Evolutionary conservation across 2,797 vertebrate species (phyloP).

Genomic region (Coranthus polyacanthus): DNA sequence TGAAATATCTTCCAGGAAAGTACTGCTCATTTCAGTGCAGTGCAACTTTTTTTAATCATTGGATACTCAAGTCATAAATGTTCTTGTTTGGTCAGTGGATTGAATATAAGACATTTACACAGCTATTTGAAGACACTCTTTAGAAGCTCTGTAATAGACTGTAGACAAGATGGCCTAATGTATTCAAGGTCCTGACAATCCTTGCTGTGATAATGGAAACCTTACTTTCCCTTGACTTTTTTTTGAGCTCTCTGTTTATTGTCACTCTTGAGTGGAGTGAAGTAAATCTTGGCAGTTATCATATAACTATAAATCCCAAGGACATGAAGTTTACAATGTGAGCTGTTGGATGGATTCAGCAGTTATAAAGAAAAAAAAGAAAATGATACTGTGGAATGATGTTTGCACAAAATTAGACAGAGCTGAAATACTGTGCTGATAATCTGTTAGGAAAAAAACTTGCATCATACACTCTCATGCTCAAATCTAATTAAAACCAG

Average conservation of each 20-base stretch:
- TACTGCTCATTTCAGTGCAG: conserved; percentile 34
- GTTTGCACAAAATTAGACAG: conserved; percentile 67
- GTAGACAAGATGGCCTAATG: conserved; percentile 30
- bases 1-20: conserved; percentile 60
- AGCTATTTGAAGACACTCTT: conserved; percentile 53
- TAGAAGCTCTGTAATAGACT: conserved; percentile 45
- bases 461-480: conserved; percentile 16
- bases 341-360: conserved; percentile 60
- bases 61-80: conserved; percentile 42
- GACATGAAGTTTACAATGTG: conserved; percentile 74
- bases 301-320: conserved; percentile 78
- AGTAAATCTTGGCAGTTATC: conserved; percentile 75
- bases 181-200: conserved; percentile 53
- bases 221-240: conserved; percentile 33
- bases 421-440: conserved; percentile 54
- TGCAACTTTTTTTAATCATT: conserved; percentile 35
- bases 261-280: conserved; percentile 69
- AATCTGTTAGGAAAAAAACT: conserved; percentile 29
- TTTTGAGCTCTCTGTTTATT: conserved; percentile 49
- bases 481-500: conserved; percentile 48
- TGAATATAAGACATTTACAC: conserved; percentile 36
- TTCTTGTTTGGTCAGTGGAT: conserved; percentile 35
- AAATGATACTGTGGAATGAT: conserved; percentile 59
- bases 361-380: conserved; percentile 44
- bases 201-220: conserved; percentile 41